Conservation (phyloP, 2,113 vertebrate genomes). For the Nesoenas mayeri region DNA sequence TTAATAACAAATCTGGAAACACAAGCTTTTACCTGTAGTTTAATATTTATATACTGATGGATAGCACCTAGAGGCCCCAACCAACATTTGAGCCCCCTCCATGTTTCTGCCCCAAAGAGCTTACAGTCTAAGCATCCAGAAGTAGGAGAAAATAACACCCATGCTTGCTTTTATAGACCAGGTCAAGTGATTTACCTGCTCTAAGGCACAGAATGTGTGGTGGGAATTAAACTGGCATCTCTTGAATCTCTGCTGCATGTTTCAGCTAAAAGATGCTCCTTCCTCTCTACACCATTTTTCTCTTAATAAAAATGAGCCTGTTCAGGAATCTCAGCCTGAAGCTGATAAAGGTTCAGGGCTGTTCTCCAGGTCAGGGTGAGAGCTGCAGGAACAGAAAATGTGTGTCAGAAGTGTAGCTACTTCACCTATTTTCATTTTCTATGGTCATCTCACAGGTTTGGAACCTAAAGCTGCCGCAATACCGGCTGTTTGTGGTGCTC, state of each 20-base stretch:
- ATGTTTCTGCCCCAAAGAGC: slow-evolving; percentile 61
- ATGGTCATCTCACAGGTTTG: neutral
- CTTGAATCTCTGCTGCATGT: neutral
- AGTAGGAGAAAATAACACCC: neutral
- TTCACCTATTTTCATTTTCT: neutral
- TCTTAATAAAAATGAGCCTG: neutral
- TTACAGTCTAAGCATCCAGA: slow-evolving; percentile 62
- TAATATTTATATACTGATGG: slow-evolving; percentile 60
- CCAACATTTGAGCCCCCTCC: slow-evolving; percentile 42
- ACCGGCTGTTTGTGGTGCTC: neutral
- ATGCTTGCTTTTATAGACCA: neutral
- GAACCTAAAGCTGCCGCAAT: neutral
- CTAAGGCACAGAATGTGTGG: neutral
- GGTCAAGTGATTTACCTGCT: slow-evolving; percentile 18
- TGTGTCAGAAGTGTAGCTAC: neutral
- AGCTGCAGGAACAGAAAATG: neutral
- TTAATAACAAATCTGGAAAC: slow-evolving; percentile 36
- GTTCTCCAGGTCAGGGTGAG: neutral
- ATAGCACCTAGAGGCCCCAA: slow-evolving; percentile 58
- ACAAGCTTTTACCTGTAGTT: slow-evolving; percentile 58
- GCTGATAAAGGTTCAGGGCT: neutral
- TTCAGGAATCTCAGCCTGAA: neutral
- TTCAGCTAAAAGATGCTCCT: neutral
- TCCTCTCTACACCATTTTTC: neutral
- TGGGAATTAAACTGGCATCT: neutral